These are phyloP conservation scores for Ametastegia equiseti DNA, from an alignment of 2,888 invertebrate species.

Conservation along the genomic window DNA sequence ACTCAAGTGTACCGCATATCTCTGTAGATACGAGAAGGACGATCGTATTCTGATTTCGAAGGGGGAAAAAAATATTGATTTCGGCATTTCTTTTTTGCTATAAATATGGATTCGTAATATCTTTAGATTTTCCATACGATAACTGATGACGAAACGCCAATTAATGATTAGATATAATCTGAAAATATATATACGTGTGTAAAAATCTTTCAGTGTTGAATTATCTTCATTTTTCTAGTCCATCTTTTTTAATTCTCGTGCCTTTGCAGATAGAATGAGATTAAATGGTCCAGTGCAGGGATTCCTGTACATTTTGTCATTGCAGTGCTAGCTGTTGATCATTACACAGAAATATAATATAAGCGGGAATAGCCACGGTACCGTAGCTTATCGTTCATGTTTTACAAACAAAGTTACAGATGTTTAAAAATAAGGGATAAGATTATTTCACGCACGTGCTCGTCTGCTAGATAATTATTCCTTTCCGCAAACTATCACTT, in stretches of 20 bases:
- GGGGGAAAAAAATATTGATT: neutral
- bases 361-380: neutral
- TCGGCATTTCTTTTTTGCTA: neutral
- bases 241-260: no score
- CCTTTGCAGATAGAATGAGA: no score
- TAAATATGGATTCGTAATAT: neutral
- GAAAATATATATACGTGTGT: no score
- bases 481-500: neutral
- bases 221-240: no score
- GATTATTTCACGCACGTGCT: slow-evolving; percentile 21
- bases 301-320: neutral
- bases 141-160: neutral
- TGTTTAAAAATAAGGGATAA: slow-evolving; percentile 23
- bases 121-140: neutral
- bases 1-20: neutral
- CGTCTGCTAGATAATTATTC: neutral
- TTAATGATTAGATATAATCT: neutral
- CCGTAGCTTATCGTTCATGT: neutral
- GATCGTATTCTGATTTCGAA: neutral
- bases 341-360: neutral
- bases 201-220: no score
- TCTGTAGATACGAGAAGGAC: neutral
- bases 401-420: slow-evolving; percentile 9
- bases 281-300: neutral
- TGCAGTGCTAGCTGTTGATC: neutral